Evolutionary conservation across 2,888 invertebrate genomes (phyloP).

Genomic region (Lamellibrachia satsuma): DNA sequence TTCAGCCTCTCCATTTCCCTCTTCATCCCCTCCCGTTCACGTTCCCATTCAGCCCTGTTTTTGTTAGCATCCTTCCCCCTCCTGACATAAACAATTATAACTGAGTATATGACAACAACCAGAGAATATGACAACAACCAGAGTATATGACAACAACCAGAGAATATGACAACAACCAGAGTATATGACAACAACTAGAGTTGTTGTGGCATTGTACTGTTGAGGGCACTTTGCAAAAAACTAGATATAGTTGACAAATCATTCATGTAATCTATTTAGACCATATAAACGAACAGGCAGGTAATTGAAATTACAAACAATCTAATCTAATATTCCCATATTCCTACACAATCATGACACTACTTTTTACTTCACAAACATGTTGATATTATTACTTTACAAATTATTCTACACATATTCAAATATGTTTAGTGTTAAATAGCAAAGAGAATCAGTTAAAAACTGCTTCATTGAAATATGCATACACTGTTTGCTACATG

Average conservation of each 20-base stretch:
- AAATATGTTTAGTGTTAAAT: neutral
- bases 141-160: too few species aligned
- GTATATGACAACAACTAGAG: too few species aligned
- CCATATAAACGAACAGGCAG: too few species aligned
- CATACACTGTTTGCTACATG: neutral
- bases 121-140: neutral
- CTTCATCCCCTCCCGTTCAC: conserved; percentile 47
- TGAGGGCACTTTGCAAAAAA: too few species aligned
- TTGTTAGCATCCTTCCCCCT: conserved; percentile 31
- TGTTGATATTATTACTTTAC: neutral
- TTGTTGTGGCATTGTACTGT: too few species aligned
- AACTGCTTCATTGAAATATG: neutral
- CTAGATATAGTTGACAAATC: too few species aligned
- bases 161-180: too few species aligned
- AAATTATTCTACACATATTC: neutral
- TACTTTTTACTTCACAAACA: too few species aligned
- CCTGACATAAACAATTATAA: conserved; percentile 23
- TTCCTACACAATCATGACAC: too few species aligned
- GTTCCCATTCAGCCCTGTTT: conserved; percentile 35
- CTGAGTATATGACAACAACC: neutral
- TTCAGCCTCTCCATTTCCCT: conserved; percentile 55
- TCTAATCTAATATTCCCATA: too few species aligned
- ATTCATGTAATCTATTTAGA: too few species aligned
- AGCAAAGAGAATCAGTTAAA: neutral
- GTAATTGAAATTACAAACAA: too few species aligned